phyloP scores from a whole-genome alignment of 2,797 vertebrate species.

The Chaetodon trifasciatus region DNA sequence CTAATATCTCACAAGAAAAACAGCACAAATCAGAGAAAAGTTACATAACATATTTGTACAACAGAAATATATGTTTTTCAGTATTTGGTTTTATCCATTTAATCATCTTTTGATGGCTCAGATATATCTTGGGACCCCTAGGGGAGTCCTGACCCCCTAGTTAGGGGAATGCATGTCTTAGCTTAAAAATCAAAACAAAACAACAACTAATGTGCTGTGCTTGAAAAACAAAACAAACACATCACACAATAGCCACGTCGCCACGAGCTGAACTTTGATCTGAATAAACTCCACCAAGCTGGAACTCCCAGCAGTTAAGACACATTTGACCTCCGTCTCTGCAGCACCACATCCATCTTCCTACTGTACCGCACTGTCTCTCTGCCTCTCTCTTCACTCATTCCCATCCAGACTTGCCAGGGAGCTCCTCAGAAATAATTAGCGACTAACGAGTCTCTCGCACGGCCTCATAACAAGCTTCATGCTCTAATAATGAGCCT shows the following conservation, averaged over 20 bases:
- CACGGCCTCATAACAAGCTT: constrained; percentile 77
- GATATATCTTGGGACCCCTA: background rate
- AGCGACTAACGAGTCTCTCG: constrained; percentile 76
- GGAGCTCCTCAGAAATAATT: constrained; percentile 80
- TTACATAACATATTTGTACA: background rate
- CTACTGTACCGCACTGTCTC: constrained; percentile 17
- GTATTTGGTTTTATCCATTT: background rate
- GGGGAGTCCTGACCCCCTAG: background rate
- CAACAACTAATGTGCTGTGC: background rate
- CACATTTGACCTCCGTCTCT: constrained; percentile 18
- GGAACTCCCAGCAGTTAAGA: constrained; percentile 18
- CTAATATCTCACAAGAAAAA: background rate
- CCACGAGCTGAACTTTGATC: constrained; percentile 1
- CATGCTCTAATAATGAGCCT: constrained; percentile 77
- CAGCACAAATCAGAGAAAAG: background rate
- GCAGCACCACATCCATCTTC: constrained; percentile 18
- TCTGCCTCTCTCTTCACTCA: constrained; percentile 30
- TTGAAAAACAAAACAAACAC: background rate
- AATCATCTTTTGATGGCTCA: no score
- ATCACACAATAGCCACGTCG: background rate
- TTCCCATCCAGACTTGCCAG: constrained; percentile 60
- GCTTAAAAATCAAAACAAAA: background rate
- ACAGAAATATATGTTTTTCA: background rate
- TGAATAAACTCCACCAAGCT: background rate
- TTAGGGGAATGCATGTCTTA: no score